Conservation (phyloP, 2,888 invertebrate genomes). For the Pachymerium ferrugineum region DNA sequence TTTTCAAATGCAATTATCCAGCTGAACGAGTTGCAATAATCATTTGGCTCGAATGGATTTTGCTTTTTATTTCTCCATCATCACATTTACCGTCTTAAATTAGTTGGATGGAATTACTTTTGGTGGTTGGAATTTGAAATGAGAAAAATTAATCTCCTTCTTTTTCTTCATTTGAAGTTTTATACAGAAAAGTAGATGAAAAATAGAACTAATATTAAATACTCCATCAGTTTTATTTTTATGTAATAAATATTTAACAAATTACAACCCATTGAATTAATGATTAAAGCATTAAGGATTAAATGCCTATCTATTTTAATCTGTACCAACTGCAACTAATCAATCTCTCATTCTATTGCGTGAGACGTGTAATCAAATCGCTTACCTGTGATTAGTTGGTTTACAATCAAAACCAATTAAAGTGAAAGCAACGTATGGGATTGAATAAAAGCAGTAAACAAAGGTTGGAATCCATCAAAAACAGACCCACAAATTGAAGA, state of each 20-base stretch:
- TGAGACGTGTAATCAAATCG: background rate
- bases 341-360: too few relatives aligned
- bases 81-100: conserved; percentile 15
- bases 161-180: background rate
- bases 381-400: background rate
- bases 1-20: conserved; percentile 13
- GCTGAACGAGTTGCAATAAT: conserved; percentile 12
- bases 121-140: background rate
- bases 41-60: conserved; percentile 22
- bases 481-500: background rate
- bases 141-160: background rate
- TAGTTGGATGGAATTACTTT: conserved; percentile 19
- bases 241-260: too few relatives aligned
- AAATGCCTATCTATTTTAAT: too few relatives aligned
- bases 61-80: conserved; percentile 21
- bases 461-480: background rate
- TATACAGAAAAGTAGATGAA: background rate
- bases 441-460: conserved; percentile 14
- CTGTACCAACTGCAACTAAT: too few relatives aligned
- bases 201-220: background rate
- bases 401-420: background rate
- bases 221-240: too few relatives aligned
- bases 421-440: background rate
- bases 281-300: too few relatives aligned
- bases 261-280: too few relatives aligned